Percentiles rank a stretch among this genome's conserved stretches.
Conservation (phyloP, 2,888 invertebrate species). For the Drosophila percnosoma region DNA sequence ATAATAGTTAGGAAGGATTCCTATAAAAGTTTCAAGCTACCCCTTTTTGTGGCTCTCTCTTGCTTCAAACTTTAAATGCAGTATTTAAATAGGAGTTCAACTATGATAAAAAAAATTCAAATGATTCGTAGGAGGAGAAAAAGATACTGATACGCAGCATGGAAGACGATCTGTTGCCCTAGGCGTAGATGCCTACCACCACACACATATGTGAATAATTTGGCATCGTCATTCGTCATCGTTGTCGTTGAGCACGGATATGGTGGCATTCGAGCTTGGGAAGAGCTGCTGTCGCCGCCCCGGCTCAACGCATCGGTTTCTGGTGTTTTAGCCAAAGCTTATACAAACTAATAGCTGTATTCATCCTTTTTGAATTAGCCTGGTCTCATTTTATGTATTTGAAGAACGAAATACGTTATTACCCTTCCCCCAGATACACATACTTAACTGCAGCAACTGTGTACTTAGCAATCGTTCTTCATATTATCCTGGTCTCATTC, state of each 20-base stretch:
- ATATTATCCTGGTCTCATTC: constrained; percentile 57
- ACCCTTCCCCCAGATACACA: constrained; percentile 3
- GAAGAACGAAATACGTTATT: neutral
- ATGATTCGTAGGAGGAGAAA: constrained; percentile 87
- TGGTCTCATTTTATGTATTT: constrained; percentile 60
- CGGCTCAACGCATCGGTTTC: constrained; percentile 53
- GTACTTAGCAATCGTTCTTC: constrained; percentile 58
- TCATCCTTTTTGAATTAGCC: constrained; percentile 38
- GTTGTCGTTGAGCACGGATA: constrained; percentile 62
- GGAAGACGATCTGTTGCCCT: constrained; percentile 89
- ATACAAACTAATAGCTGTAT: constrained; percentile 47
- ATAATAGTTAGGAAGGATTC: neutral
- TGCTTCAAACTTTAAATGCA: neutral
- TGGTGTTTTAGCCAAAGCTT: constrained; percentile 53
- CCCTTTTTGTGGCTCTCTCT: neutral
- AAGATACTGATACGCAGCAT: constrained; percentile 90
- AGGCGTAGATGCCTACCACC: constrained; percentile 10
- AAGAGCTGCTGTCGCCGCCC: constrained; percentile 64
- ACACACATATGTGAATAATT: constrained; percentile 1
- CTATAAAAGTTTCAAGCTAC: neutral
- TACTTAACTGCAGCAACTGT: constrained; percentile 44
- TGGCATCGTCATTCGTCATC: constrained; percentile 14
- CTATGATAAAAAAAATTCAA: neutral
- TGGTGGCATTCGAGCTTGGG: constrained; percentile 62
- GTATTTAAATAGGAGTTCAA: neutral